Base-by-base conservation (phyloP, 2,888 invertebrate species). In the Drosophila peninsularis region DNA sequence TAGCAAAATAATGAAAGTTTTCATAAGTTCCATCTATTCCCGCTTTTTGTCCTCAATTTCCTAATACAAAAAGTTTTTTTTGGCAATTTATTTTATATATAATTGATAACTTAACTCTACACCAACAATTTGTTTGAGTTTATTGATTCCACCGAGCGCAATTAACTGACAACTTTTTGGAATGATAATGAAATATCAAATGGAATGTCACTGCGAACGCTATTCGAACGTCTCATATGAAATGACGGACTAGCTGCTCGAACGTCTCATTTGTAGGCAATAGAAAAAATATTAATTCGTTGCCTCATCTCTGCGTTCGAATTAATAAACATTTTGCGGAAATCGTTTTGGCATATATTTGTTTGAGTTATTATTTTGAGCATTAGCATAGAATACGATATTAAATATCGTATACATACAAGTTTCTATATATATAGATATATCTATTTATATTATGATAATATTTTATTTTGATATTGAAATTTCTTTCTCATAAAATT, bases 271-370 rank as follows among this genome's bases (percentile, higher is more conserved):
- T 65, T 47, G 32, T 39, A 39, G 65, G 27, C 41, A 50, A 56
- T 21, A 24, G 21, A 42, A 55, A n/a, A 58, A 19, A 42, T 11
- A 19, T 10, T 36, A 9, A 19, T 50, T 44, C 32, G 0, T 41
- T 65, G 42, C 14, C n/a, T 27, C 10, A 17, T 17, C 5, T 19
- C 55, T 50, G 7, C 34, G 17, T 2, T 52, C 11, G n/a, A 37
- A 24, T 44, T 17, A 36, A 27, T 49, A n/a, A 21, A 24, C 41
- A 45, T 52, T 66, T 45, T 37, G 10, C 24, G 17, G 5, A 47
- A 36, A 53, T 39, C 34, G 21, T 32, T 52, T 67, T 66, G 44
- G 52, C 57, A 66, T 47, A 27, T n/a, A 52, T 67, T 57, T 57
- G 21, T 39, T n/a, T 52, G 27, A 5, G 17, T 13, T 27, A 10